Evolutionary conservation across 2,888 invertebrate genomes (phyloP).

Genomic region (Slavum lentiscoides): DNA sequence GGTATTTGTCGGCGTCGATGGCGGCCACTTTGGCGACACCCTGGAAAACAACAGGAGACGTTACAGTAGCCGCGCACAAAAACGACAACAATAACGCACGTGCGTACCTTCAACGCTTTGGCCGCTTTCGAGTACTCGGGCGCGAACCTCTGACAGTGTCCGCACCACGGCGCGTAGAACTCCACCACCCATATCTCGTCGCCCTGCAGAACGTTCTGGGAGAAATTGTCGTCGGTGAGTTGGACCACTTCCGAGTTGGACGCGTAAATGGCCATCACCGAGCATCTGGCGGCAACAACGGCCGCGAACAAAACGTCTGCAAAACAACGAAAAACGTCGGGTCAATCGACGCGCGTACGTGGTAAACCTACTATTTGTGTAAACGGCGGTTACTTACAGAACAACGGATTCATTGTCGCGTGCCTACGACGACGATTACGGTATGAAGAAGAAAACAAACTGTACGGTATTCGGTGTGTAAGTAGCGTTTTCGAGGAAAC

Average conservation of each 20-base stretch:
- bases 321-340: background rate
- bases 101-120: slow-evolving; percentile 80
- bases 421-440: background rate
- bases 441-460: background rate
- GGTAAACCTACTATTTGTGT: too few relatives aligned
- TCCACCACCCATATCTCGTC: slow-evolving; percentile 94
- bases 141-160: slow-evolving; percentile 84
- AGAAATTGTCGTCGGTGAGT: slow-evolving; percentile 85
- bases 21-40: slow-evolving; percentile 93
- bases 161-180: slow-evolving; percentile 96
- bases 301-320: slow-evolving; percentile 28
- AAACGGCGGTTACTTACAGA: background rate
- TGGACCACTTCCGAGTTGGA: slow-evolving; percentile 74
- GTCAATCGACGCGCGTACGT: too few relatives aligned
- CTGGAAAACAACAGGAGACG: slow-evolving; percentile 61
- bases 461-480: background rate
- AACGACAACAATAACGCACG: too few relatives aligned
- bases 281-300: background rate
- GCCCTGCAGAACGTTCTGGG: slow-evolving; percentile 77
- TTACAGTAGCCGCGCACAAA: background rate
- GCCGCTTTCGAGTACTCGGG: slow-evolving; percentile 95
- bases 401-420: slow-evolving; percentile 5
- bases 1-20: slow-evolving; percentile 88
- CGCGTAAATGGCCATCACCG: slow-evolving; percentile 34
- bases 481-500: background rate